phyloP scores from a whole-genome alignment of 2,797 vertebrate genomes.

The Galagoides demidoff region DNA sequence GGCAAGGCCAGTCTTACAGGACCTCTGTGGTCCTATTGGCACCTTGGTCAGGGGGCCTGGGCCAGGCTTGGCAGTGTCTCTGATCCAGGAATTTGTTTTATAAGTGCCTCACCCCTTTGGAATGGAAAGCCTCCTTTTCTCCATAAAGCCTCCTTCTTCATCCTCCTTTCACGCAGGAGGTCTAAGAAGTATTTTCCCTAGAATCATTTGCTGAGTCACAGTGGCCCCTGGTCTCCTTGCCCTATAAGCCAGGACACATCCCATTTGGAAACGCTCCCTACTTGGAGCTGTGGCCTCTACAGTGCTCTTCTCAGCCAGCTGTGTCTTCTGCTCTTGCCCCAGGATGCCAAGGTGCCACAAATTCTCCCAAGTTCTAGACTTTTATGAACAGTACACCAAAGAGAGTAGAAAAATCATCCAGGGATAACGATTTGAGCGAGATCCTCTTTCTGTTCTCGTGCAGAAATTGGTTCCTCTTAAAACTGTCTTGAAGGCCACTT shows the following conservation, averaged over 20 bases:
- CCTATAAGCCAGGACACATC: neutral
- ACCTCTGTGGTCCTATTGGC: neutral
- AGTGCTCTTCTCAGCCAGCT: neutral
- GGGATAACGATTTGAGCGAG: neutral
- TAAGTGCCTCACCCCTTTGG: neutral
- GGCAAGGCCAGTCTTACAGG: neutral
- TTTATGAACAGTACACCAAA: neutral
- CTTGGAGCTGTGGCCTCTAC: neutral
- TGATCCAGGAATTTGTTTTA: neutral
- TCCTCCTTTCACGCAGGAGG: neutral
- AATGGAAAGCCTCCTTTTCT: neutral
- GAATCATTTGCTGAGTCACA: neutral
- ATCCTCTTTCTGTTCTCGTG: neutral
- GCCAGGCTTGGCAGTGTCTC: neutral
- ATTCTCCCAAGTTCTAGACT: neutral
- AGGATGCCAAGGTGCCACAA: neutral
- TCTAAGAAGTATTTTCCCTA: neutral
- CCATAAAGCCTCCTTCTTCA: neutral
- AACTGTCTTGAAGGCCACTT: neutral
- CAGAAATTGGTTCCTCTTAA: neutral
- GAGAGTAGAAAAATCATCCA: neutral
- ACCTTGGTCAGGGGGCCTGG: neutral
- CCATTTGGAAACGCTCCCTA: neutral
- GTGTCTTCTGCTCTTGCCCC: fast-evolving
- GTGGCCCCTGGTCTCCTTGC: neutral